Conservation (phyloP, 1,140 invertebrate genomes). For the Halesus radiatus region DNA sequence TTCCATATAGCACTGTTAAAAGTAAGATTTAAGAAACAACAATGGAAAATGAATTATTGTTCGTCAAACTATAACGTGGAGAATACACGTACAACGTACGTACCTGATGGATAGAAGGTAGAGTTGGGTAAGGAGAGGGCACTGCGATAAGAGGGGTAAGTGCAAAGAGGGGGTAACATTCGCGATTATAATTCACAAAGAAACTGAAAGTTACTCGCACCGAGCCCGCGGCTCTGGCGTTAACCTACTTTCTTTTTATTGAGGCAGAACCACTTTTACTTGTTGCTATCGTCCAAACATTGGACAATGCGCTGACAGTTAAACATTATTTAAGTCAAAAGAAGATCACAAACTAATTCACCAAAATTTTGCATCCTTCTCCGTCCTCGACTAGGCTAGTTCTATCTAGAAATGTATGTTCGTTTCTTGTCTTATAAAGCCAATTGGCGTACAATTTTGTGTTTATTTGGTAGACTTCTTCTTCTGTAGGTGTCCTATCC, state of each 20-base stretch:
- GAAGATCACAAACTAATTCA: neutral
- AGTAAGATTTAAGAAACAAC: too few species aligned
- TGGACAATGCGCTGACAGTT: constrained; percentile 18
- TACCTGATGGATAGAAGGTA: neutral
- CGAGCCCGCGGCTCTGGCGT: constrained; percentile 44
- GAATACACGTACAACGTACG: neutral
- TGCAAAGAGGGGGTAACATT: neutral
- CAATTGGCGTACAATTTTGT: too few species aligned
- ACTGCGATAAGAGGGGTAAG: neutral
- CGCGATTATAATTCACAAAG: constrained; percentile 51
- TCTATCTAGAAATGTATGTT: too few species aligned
- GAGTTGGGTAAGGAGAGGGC: neutral
- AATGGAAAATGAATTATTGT: too few species aligned
- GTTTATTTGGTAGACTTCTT: too few species aligned
- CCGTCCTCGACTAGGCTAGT: too few species aligned
- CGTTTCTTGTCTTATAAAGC: too few species aligned
- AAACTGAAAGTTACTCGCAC: constrained; percentile 47
- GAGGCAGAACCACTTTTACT: constrained; percentile 54
- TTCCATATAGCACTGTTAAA: too few species aligned
- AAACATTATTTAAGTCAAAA: neutral
- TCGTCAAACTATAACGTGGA: neutral
- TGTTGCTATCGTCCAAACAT: constrained; percentile 34
- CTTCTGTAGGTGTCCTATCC: too few species aligned
- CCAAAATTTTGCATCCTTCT: too few species aligned
- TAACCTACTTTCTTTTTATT: constrained; percentile 55